phyloP scores from a whole-genome alignment of 92 coral and sea anemone genomes.

The Siderastrea siderea region DNA sequence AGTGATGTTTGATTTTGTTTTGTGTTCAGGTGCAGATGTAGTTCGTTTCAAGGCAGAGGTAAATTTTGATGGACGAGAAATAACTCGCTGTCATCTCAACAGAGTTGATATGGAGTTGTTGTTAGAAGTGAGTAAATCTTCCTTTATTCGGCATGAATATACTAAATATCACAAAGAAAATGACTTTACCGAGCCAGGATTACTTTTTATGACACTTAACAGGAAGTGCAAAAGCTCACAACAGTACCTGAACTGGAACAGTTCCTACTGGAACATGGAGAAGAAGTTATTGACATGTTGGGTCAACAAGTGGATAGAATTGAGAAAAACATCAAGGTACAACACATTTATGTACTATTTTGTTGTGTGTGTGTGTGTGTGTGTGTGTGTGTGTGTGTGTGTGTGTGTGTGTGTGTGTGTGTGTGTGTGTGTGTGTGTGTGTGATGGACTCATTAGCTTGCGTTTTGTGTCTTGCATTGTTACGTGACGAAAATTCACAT shows the following conservation, averaged over 20 bases:
- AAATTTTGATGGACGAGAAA: conserved; percentile 99
- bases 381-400: background rate
- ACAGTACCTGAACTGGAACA: conserved; percentile 93
- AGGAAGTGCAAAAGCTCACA: conserved; percentile 95
- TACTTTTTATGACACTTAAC: background rate
- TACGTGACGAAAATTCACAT: too few relatives aligned
- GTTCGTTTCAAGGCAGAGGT: conserved; percentile 99
- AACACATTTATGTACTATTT: background rate
- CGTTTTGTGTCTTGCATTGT: too few relatives aligned
- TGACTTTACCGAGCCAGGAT: background rate
- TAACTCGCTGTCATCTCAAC: conserved; percentile 94
- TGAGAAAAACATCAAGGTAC: conserved; percentile 97
- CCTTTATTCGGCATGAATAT: background rate
- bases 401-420: too few relatives aligned
- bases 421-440: too few relatives aligned
- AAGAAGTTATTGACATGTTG: conserved; percentile 94
- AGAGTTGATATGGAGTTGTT: conserved; percentile 89
- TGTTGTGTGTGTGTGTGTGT: background rate
- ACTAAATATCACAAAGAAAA: background rate
- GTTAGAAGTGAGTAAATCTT: conserved; percentile 28
- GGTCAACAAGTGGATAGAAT: conserved; percentile 99
- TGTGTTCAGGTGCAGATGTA: conserved; percentile 89
- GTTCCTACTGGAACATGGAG: conserved; percentile 96
- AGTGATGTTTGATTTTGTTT: too few relatives aligned
- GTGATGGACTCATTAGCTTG: too few relatives aligned